Conservation (phyloP, 53 echinoderm and acorn worm genomes). For the Glandiceps talaboti region DNA sequence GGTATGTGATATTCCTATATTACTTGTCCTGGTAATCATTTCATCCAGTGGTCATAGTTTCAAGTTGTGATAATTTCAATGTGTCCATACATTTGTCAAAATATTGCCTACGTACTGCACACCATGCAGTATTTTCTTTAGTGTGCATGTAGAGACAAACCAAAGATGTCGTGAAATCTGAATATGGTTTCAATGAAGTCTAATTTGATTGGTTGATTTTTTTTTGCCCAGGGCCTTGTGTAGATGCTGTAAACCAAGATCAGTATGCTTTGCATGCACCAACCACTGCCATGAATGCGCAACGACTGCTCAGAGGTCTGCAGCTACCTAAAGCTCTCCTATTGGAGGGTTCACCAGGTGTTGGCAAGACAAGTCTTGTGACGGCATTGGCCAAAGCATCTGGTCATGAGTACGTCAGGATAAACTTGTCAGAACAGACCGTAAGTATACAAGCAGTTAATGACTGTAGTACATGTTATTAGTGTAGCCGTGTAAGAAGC, state of each 20-base stretch:
- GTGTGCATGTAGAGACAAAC: background rate
- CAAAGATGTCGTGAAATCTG: background rate
- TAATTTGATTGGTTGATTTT: background rate
- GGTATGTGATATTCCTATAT: too few species aligned
- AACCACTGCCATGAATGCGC: conserved; percentile 75
- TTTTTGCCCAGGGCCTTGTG: conserved; percentile 23
- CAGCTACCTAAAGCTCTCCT: conserved; percentile 77
- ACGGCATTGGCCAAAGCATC: conserved; percentile 78
- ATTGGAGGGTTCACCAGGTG: conserved; percentile 91
- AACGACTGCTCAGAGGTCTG: conserved; percentile 55
- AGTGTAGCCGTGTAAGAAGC: too few species aligned
- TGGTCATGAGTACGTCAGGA: conserved; percentile 68
- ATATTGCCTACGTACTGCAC: too few species aligned
- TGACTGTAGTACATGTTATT: too few species aligned
- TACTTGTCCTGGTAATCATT: too few species aligned
- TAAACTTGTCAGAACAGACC: conserved; percentile 91
- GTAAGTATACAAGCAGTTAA: conserved; percentile 61
- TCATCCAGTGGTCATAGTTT: too few species aligned
- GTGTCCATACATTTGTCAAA: too few species aligned
- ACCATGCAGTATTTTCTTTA: too few species aligned
- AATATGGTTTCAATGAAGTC: background rate
- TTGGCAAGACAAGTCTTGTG: conserved; percentile 92
- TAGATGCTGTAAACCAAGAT: conserved; percentile 5
- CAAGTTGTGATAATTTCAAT: too few species aligned
- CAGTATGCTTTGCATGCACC: conserved; percentile 85